Evolutionary conservation across 2,113 vertebrate species (phyloP).

Genomic region (Channa argus): DNA sequence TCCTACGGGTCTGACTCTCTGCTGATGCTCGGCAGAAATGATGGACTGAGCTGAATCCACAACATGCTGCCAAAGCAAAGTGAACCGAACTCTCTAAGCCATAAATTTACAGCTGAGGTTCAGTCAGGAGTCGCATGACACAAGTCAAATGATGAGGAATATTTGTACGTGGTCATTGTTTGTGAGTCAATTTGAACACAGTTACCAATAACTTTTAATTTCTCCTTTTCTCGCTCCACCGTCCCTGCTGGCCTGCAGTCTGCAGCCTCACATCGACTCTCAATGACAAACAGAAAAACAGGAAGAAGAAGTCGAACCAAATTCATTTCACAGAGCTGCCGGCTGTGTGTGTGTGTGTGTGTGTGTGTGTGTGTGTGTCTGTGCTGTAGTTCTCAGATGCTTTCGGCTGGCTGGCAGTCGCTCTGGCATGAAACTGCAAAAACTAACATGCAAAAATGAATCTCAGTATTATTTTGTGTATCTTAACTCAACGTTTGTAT

Average conservation of each 20-base stretch:
- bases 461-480: too few species aligned
- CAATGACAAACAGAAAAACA: background rate
- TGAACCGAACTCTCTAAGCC: background rate
- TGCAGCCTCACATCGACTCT: background rate
- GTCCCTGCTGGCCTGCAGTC: constrained; percentile 8
- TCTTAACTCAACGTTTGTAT: too few species aligned
- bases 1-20: constrained; percentile 1
- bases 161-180: background rate
- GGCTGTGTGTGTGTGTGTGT: background rate
- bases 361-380: too few species aligned
- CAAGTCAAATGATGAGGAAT: too few species aligned
- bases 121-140: too few species aligned
- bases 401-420: too few species aligned
- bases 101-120: background rate
- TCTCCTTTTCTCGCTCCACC: background rate
- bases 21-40: constrained; percentile 7
- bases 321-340: background rate
- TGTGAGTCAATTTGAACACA: constrained; percentile 1
- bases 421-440: too few species aligned
- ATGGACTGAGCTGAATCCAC: constrained; percentile 3
- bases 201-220: background rate
- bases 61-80: constrained; percentile 13
- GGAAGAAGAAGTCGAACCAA: background rate
- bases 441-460: too few species aligned
- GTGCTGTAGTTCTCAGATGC: too few species aligned